phyloP scores from a whole-genome alignment of 2,797 vertebrate genomes.

The Pagetopsis macropterus region DNA sequence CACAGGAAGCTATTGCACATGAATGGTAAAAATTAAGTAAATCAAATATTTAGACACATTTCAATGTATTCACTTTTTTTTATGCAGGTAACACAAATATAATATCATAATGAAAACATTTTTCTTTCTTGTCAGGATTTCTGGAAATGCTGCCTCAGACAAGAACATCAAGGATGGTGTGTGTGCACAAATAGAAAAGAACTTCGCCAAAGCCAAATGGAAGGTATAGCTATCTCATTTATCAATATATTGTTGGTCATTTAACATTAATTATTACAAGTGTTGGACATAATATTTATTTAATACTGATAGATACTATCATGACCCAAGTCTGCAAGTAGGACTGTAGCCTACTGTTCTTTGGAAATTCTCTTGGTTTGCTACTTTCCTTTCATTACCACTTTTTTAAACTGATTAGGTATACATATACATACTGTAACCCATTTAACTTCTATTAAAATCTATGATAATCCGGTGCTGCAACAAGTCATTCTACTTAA shows the following conservation, averaged over 20 bases:
- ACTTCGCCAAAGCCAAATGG: constrained; percentile 98
- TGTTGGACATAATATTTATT: background rate
- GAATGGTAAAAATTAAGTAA: constrained; percentile 86
- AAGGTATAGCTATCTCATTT: constrained; percentile 84
- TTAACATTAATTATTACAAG: background rate
- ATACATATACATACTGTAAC: background rate
- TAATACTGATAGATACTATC: background rate
- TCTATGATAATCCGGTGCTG: background rate
- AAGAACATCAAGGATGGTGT: constrained; percentile 99
- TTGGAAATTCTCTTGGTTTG: background rate
- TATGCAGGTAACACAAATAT: background rate
- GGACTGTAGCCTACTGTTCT: background rate
- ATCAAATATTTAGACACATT: background rate
- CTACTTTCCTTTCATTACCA: background rate
- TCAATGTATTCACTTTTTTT: background rate
- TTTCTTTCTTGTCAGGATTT: constrained; percentile 87
- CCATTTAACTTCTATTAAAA: background rate
- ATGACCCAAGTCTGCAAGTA: background rate
- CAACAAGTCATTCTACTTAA: background rate
- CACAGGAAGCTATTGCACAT: constrained; percentile 96
- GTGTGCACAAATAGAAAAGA: constrained; percentile 98
- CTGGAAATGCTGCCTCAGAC: constrained; percentile 96
- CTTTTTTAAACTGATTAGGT: background rate
- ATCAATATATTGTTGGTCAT: background rate
- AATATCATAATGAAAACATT: background rate